Percentiles rank a stretch among this genome's conserved stretches.
These are phyloP conservation scores for Acanthopleura granulata DNA, from an alignment of 2,888 invertebrate genomes.

Conservation along the genomic window DNA sequence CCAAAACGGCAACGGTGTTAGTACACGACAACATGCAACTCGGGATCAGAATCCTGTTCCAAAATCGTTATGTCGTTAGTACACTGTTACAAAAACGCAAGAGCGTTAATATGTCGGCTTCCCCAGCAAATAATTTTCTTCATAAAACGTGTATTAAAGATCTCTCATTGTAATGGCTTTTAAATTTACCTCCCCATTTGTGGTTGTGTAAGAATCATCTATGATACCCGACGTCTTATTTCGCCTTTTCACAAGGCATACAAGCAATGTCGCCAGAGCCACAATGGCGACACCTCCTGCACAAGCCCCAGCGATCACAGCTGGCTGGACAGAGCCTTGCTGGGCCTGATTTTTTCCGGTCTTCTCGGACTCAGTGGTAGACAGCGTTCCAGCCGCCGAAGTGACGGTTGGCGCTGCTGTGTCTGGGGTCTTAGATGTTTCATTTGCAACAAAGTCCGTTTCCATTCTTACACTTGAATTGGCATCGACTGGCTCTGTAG, in stretches of 20 bases:
- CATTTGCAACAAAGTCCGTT: no score
- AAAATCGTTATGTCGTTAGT: no score
- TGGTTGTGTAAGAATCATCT: background rate
- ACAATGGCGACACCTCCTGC: background rate
- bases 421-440: background rate
- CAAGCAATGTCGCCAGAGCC: background rate
- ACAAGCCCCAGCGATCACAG: background rate
- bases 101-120: no score
- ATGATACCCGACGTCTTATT: background rate
- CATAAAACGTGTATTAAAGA: background rate
- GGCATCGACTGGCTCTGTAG: no score
- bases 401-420: background rate
- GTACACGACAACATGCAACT: no score
- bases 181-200: background rate
- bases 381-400: background rate
- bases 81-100: no score
- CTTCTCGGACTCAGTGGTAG: background rate
- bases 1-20: no score
- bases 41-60: no score
- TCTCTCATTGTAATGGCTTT: background rate
- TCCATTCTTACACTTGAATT: no score
- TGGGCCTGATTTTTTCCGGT: background rate
- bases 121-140: no score
- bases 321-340: background rate
- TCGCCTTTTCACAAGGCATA: background rate